Percentiles rank a stretch among this genome's conserved stretches.
Evolutionary conservation across 64 coral and sea anemone species (phyloP).

Genomic region (Montipora cactus): DNA sequence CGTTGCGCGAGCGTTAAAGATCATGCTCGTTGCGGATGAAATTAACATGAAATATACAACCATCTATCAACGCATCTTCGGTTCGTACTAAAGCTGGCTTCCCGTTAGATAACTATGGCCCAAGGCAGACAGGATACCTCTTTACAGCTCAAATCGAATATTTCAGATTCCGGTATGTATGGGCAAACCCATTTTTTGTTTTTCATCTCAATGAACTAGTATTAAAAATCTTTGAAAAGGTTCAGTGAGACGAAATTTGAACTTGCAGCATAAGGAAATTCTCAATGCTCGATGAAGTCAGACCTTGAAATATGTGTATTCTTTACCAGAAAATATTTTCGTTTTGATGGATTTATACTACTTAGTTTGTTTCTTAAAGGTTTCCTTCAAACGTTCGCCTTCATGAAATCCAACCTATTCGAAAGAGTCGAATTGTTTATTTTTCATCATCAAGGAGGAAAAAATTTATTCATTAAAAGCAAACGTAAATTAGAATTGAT

Average conservation of each 20-base stretch:
- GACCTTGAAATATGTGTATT: background rate
- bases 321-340: background rate
- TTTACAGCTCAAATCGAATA: background rate
- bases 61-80: slow-evolving; percentile 16
- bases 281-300: background rate
- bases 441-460: slow-evolving; percentile 24
- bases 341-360: background rate
- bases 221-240: background rate
- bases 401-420: background rate
- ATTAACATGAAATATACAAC: background rate
- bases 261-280: background rate
- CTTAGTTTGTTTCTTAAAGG: background rate
- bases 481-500: background rate
- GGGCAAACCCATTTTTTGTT: background rate
- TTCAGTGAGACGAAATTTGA: background rate
- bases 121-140: slow-evolving; percentile 11
- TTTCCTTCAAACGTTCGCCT: slow-evolving; percentile 8
- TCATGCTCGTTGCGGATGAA: background rate
- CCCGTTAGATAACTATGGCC: slow-evolving; percentile 5
- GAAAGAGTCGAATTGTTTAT: slow-evolving; percentile 46
- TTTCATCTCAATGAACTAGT: background rate
- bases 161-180: slow-evolving; percentile 19
- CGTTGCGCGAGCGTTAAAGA: background rate
- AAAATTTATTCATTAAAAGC: background rate
- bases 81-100: background rate